Percentiles rank a stretch among this genome's conserved stretches.
Conservation (phyloP, 2,888 invertebrate genomes). For the Agapetus fuscipes region DNA sequence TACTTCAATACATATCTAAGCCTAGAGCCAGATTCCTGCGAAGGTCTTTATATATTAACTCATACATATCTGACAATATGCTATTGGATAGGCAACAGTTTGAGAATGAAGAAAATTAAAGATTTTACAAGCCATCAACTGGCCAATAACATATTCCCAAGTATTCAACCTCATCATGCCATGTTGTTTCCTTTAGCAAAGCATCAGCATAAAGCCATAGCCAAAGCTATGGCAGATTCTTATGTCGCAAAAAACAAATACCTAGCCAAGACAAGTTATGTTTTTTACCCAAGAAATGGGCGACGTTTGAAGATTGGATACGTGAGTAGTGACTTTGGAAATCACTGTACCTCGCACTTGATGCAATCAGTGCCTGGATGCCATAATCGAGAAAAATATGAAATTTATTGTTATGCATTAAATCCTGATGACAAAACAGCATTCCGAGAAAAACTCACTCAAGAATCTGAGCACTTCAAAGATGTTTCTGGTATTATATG, state of each 20-base stretch:
- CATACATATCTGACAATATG: constrained; percentile 91
- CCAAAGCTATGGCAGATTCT: constrained; percentile 80
- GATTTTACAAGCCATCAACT: constrained; percentile 84
- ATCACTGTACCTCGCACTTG: constrained; percentile 89
- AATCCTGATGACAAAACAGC: constrained; percentile 86
- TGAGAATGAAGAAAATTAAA: constrained; percentile 78
- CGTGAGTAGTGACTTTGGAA: constrained; percentile 90
- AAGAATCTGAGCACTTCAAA: constrained; percentile 82
- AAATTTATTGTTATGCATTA: constrained; percentile 75
- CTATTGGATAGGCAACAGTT: constrained; percentile 88
- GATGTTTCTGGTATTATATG: constrained; percentile 79
- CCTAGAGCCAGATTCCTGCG: constrained; percentile 86
- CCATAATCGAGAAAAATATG: constrained; percentile 64
- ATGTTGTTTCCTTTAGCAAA: constrained; percentile 91
- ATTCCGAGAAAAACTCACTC: constrained; percentile 75
- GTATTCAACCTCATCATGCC: constrained; percentile 91
- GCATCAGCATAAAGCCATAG: constrained; percentile 79
- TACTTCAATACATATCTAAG: constrained; percentile 66
- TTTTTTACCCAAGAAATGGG: constrained; percentile 51
- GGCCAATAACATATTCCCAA: constrained; percentile 80
- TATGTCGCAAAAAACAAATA: constrained; percentile 87
- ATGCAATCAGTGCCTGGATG: constrained; percentile 94
- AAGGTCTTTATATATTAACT: constrained; percentile 89
- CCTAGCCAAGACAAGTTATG: constrained; percentile 70
- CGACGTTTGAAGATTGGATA: constrained; percentile 74